Percentiles rank a stretch among this genome's conserved stretches.
phyloP scores from a whole-genome alignment of 1,140 invertebrate genomes.

The Saccostrea echinata region DNA sequence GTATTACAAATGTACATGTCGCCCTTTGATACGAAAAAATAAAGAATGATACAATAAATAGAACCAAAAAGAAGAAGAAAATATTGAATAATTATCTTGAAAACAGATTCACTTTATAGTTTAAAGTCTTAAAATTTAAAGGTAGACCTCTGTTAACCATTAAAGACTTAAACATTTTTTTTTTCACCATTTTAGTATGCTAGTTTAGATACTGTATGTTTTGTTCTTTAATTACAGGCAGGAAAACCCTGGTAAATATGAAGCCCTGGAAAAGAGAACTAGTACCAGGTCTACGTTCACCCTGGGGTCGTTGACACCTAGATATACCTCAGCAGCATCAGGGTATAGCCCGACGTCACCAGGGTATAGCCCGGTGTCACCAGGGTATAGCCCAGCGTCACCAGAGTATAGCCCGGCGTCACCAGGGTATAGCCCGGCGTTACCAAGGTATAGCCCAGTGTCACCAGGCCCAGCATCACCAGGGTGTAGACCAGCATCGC shows the following conservation, averaged over 20 bases:
- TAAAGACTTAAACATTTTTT: conserved; percentile 11
- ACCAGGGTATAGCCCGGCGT: not conserved
- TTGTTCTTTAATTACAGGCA: not conserved
- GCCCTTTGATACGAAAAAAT: not conserved
- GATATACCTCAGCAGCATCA: no score
- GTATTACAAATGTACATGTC: no score
- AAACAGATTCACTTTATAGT: not conserved
- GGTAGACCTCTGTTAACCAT: not conserved
- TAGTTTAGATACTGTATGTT: not conserved
- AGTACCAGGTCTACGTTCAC: not conserved
- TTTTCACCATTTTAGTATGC: not conserved
- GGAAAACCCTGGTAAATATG: not conserved
- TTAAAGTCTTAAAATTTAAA: conserved; percentile 8
- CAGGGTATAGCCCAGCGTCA: not conserved
- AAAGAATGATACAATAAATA: not conserved
- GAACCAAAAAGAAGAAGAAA: not conserved
- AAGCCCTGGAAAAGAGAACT: not conserved
- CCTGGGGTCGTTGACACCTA: no score
- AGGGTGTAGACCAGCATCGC: not conserved
- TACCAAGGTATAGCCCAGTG: not conserved
- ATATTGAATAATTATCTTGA: not conserved
- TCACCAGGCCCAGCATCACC: not conserved
- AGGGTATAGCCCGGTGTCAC: not conserved
- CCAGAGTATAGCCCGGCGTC: not conserved
- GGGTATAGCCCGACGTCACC: not conserved